These are phyloP conservation scores for Marcusenius ussheri DNA, from an alignment of 2,113 vertebrate species.

Conservation along the genomic window DNA sequence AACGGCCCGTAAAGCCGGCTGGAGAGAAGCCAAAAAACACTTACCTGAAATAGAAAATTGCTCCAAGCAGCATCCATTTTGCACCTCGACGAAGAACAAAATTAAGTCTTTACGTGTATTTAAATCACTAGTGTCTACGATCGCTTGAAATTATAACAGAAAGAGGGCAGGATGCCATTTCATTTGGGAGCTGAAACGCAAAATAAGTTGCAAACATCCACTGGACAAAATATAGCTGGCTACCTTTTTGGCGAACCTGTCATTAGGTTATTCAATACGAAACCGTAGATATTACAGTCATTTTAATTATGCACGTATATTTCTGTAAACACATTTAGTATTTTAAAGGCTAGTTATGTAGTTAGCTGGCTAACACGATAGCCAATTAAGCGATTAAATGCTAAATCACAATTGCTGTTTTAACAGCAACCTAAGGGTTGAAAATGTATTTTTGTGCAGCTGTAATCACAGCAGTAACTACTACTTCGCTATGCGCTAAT, in stretches of 20 bases:
- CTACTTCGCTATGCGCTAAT: not conserved
- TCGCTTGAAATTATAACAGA: not conserved
- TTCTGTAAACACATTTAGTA: not conserved
- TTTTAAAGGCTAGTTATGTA: not conserved
- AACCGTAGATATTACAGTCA: not conserved
- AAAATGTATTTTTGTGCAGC: constrained; percentile 20
- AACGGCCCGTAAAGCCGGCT: not conserved
- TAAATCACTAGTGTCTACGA: not conserved
- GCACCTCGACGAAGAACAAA: constrained; percentile 40
- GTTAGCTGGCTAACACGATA: not conserved
- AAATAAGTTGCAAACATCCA: not conserved
- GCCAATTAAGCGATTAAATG: not conserved
- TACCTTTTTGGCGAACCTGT: constrained; percentile 1
- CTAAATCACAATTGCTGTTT: not conserved
- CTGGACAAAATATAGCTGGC: not conserved
- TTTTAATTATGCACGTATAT: not conserved
- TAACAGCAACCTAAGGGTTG: not conserved
- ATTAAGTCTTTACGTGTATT: not conserved
- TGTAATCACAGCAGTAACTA: constrained; percentile 34
- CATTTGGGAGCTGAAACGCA: not conserved
- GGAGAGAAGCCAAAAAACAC: not conserved
- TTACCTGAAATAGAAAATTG: constrained; percentile 71
- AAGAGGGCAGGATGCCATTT: not conserved
- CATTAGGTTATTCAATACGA: not conserved
- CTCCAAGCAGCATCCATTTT: constrained; percentile 72